Conservation (phyloP, 1,140 invertebrate species). For the Leptoteleia sp. region DNA sequence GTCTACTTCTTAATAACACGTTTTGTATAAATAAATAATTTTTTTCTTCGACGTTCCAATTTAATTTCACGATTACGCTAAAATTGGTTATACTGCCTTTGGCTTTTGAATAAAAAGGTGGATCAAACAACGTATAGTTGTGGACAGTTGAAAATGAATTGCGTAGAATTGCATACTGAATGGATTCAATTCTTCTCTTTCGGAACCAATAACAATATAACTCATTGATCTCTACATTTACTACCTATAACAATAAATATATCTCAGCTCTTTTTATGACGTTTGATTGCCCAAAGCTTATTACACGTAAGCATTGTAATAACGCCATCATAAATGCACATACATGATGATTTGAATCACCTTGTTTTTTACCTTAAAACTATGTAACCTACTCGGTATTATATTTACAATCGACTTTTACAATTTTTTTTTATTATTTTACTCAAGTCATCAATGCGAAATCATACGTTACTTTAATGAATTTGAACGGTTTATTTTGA, state of each 20-base stretch:
- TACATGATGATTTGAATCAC: too few species aligned
- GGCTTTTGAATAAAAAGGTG: slow-evolving; percentile 23
- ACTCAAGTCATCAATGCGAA: too few species aligned
- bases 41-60: too few species aligned
- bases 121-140: slow-evolving; percentile 24
- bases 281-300: slow-evolving; percentile 57
- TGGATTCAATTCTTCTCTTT: slow-evolving; percentile 1
- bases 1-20: slow-evolving; percentile 24
- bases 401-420: too few species aligned
- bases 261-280: slow-evolving; percentile 72
- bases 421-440: too few species aligned
- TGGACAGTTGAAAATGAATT: slow-evolving; percentile 43
- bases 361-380: too few species aligned
- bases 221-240: slow-evolving; percentile 48
- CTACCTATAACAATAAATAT: slow-evolving; percentile 74
- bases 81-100: slow-evolving; percentile 37
- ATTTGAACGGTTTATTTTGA: too few species aligned
- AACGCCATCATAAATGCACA: slow-evolving; percentile 75
- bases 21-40: background rate
- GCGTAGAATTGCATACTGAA: slow-evolving; percentile 22
- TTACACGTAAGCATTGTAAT: slow-evolving; percentile 60
- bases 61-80: background rate
- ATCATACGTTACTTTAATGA: too few species aligned
- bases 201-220: slow-evolving; percentile 61
- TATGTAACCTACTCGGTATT: too few species aligned